These are phyloP conservation scores for Apeltes quadracus DNA, from an alignment of 2,113 vertebrate genomes.

Conservation along the genomic window DNA sequence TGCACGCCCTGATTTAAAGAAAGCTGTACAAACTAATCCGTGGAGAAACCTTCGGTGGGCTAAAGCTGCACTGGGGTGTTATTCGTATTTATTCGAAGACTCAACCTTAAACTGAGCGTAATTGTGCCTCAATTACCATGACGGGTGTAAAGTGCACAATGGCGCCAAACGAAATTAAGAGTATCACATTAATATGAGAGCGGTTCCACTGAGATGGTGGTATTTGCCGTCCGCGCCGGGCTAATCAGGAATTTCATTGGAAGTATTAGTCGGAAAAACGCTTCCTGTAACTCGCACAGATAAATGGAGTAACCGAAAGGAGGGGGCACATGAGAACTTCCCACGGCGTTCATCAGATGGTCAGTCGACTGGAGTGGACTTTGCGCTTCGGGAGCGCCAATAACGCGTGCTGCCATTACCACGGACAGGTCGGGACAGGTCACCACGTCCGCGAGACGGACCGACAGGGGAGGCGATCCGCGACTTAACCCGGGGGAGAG, in stretches of 20 bases:
- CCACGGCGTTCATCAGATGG: slow-evolving; percentile 55
- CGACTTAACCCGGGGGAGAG: slow-evolving; percentile 23
- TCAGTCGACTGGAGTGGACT: slow-evolving; percentile 65
- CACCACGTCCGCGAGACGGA: slow-evolving; percentile 76
- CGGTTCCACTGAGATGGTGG: slow-evolving; percentile 62
- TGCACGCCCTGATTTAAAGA: slow-evolving; percentile 59
- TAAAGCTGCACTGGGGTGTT: slow-evolving; percentile 12
- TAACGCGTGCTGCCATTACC: slow-evolving; percentile 69
- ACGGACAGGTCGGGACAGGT: slow-evolving; percentile 78
- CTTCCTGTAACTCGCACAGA: slow-evolving; percentile 74
- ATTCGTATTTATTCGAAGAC: slow-evolving; percentile 44
- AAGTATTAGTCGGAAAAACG: slow-evolving; percentile 63
- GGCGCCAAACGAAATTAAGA: slow-evolving; percentile 53
- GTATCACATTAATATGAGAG: slow-evolving; percentile 46
- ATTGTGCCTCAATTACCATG: slow-evolving; percentile 36
- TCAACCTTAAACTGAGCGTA: slow-evolving; percentile 38
- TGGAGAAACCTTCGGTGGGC: not conserved
- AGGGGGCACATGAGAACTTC: slow-evolving; percentile 56
- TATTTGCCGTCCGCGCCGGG: slow-evolving; percentile 41
- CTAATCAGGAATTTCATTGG: slow-evolving; percentile 69
- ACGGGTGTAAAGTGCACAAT: slow-evolving; percentile 56
- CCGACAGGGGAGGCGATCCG: slow-evolving; percentile 78
- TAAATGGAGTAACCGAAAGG: slow-evolving; percentile 71
- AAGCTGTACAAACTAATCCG: slow-evolving; percentile 60
- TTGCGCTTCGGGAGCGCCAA: slow-evolving; percentile 52